Conservation (phyloP, 64 coral and sea anemone genomes). For the Acropora tenuis region DNA sequence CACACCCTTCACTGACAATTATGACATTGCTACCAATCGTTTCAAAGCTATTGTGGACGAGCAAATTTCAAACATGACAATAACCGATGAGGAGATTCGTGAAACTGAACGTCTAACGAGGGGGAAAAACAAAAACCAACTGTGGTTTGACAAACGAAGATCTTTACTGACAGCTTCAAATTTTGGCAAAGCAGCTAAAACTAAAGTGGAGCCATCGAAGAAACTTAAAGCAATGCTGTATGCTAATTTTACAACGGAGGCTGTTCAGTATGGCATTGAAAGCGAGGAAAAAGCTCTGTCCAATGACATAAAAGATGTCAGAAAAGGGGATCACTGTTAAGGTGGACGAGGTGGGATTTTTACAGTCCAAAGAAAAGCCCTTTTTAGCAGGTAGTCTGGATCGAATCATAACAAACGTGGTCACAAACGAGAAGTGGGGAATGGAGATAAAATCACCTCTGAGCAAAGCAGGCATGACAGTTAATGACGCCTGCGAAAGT, state of each 20-base stretch:
- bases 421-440: slow-evolving; percentile 32
- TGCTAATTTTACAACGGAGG: slow-evolving; percentile 13
- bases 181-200: slow-evolving; percentile 10
- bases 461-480: no score
- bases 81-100: no score
- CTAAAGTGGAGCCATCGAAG: slow-evolving; percentile 50
- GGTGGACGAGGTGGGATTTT: slow-evolving; percentile 35
- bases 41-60: neutral
- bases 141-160: slow-evolving; percentile 18
- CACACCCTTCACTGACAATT: neutral
- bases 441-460: slow-evolving; percentile 47
- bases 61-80: neutral
- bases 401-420: slow-evolving; percentile 31
- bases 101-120: no score
- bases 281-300: slow-evolving; percentile 16
- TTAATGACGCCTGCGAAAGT: no score
- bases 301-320: neutral
- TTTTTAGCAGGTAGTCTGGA: slow-evolving; percentile 53
- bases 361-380: slow-evolving; percentile 40
- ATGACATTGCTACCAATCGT: no score
- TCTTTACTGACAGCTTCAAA: slow-evolving; percentile 50
- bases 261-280: neutral
- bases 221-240: slow-evolving; percentile 67
- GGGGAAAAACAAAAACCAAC: no score
- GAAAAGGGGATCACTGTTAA: neutral